phyloP scores from a whole-genome alignment of 1,140 invertebrate genomes.

The Pteromalus puparum region DNA sequence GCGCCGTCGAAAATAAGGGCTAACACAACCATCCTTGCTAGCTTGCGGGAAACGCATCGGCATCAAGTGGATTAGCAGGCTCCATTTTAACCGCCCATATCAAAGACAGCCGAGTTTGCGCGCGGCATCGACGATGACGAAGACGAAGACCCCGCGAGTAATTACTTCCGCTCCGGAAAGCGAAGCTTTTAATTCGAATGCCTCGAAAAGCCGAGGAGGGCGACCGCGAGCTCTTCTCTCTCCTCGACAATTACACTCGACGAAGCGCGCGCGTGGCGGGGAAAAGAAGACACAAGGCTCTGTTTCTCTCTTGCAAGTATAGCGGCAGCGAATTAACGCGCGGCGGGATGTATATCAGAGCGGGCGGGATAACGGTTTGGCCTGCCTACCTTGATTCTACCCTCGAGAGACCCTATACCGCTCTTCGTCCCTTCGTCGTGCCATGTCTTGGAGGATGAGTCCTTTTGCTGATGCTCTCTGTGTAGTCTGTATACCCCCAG shows the following conservation, averaged over 20 bases:
- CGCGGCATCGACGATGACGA: not conserved
- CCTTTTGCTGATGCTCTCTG: constrained; percentile 69
- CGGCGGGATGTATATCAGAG: constrained; percentile 62
- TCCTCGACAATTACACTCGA: constrained; percentile 69
- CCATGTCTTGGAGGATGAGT: constrained; percentile 48
- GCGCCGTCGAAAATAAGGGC: constrained; percentile 4
- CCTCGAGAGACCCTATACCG: not conserved
- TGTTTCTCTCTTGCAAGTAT: constrained; percentile 1
- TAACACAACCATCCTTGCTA: not conserved
- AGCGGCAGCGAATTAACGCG: constrained; percentile 66
- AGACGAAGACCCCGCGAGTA: constrained; percentile 42
- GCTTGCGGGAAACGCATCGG: constrained; percentile 18
- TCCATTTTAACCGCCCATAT: constrained; percentile 47
- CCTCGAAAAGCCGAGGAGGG: constrained; percentile 54
- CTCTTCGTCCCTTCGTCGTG: not conserved
- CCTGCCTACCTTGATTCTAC: constrained; percentile 26
- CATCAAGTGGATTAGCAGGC: constrained; percentile 47
- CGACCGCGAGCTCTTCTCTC: constrained; percentile 46
- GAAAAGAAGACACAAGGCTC: not conserved
- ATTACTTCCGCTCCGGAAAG: constrained; percentile 62
- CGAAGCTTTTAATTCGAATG: constrained; percentile 66
- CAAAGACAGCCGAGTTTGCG: constrained; percentile 26
- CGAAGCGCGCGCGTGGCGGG: constrained; percentile 25
- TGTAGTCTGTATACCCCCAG: constrained; percentile 49
- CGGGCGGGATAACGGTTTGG: constrained; percentile 29